Evolutionary conservation across 37 sponge, comb jelly and placozoan genomes (phyloP).

Genomic region (Ianthella basta): DNA sequence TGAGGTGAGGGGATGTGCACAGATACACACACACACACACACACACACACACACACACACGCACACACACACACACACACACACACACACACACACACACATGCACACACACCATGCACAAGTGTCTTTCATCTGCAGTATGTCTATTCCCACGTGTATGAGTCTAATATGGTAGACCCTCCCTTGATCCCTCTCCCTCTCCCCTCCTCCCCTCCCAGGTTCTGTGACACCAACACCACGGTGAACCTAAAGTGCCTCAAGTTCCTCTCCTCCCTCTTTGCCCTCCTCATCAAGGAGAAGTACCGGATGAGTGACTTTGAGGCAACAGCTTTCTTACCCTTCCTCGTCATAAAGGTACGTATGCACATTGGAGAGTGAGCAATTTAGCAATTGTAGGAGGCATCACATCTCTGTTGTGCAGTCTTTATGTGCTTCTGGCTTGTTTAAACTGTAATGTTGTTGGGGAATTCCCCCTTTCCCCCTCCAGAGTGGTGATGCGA

Average conservation of each 20-base stretch:
- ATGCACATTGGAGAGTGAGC: too few relatives aligned
- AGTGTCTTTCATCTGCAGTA: not conserved
- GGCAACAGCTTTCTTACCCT: constrained; percentile 80
- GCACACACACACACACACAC: constrained; percentile 16
- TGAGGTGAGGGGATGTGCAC: constrained; percentile 49
- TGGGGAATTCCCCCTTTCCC: too few relatives aligned
- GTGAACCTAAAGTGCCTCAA: constrained; percentile 85
- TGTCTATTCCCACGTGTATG: too few relatives aligned
- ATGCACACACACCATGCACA: not conserved
- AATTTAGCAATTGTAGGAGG: too few relatives aligned
- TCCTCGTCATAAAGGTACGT: constrained; percentile 78
- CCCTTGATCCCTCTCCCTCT: too few relatives aligned
- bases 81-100: too few relatives aligned
- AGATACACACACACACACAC: too few relatives aligned
- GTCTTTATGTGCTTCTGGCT: too few relatives aligned
- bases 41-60: constrained; percentile 19
- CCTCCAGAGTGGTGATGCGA: constrained; percentile 83
- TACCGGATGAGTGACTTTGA: constrained; percentile 83
- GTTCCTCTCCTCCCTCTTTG: constrained; percentile 63
- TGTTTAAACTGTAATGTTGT: too few relatives aligned
- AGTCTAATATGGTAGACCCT: too few relatives aligned
- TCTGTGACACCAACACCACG: constrained; percentile 81
- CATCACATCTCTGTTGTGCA: too few relatives aligned
- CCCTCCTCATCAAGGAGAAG: constrained; percentile 43
- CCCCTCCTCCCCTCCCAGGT: too few relatives aligned